These are phyloP conservation scores for Myotis davidii DNA, from an alignment of 2,113 vertebrate species.

Conservation along the genomic window DNA sequence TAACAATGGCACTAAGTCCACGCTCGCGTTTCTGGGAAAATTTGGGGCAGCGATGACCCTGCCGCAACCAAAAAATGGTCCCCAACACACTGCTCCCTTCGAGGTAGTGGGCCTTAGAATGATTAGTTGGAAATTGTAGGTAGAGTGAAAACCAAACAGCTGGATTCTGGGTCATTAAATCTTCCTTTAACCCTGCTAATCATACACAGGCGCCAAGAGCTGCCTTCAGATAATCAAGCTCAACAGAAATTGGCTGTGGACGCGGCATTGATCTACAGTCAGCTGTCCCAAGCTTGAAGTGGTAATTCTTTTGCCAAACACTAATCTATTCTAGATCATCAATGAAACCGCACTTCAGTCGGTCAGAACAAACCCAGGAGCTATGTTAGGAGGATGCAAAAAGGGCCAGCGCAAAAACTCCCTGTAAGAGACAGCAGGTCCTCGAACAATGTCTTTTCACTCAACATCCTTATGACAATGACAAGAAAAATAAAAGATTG, in stretches of 20 bases:
- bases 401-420: neutral
- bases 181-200: constrained; percentile 66
- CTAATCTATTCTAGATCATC: constrained; percentile 44
- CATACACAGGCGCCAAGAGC: neutral
- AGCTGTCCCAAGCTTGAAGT: constrained; percentile 47
- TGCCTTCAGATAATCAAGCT: constrained; percentile 51
- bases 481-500: neutral
- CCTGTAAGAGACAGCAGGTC: neutral
- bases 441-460: neutral
- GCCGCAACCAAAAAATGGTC: neutral
- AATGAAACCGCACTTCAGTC: neutral
- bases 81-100: constrained; percentile 35
- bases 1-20: neutral
- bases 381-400: neutral
- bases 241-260: constrained; percentile 62
- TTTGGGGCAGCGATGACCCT: neutral
- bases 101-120: neutral
- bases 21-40: neutral
- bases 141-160: constrained; percentile 59
- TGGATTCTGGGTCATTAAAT: constrained; percentile 63
- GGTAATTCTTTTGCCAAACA: constrained; percentile 62
- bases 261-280: constrained; percentile 30
- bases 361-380: neutral
- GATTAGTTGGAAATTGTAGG: constrained; percentile 46
- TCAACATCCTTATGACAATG: neutral